A percentile compares a stretch with the other conserved stretches of the same genome.
These are phyloP conservation scores for Brienomyrus brachyistius DNA, from an alignment of 2,113 vertebrate genomes.

Conservation along the genomic window DNA sequence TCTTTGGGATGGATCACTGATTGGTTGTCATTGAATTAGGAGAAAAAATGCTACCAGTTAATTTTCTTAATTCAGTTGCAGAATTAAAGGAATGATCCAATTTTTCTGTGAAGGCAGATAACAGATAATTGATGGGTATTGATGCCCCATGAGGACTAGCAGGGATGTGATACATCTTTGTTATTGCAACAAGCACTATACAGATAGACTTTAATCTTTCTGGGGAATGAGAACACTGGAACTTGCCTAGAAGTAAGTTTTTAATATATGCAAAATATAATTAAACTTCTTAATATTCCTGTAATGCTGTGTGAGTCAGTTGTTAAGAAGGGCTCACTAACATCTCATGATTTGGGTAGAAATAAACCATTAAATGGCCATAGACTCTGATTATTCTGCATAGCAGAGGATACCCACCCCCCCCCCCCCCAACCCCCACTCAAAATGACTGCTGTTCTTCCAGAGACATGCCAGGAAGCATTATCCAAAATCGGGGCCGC, in stretches of 20 bases:
- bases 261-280: slow-evolving; percentile 6
- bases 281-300: neutral
- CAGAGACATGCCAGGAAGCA: neutral
- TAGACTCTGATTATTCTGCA: neutral
- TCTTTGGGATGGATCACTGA: neutral
- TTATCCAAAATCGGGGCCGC: neutral
- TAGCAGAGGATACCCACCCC: neutral
- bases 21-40: neutral
- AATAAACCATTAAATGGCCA: neutral
- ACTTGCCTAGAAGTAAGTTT: neutral
- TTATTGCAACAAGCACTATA: neutral
- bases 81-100: neutral
- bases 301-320: neutral
- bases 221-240: neutral
- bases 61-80: neutral
- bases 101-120: neutral
- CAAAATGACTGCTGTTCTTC: neutral
- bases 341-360: neutral
- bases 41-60: neutral
- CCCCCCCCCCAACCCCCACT: neutral
- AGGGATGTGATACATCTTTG: neutral
- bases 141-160: neutral
- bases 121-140: neutral
- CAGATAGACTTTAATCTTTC: neutral
- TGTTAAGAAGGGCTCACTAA: neutral